Evolutionary conservation across 2,888 invertebrate species (phyloP).

Genomic region (Drosophila koepferae): DNA sequence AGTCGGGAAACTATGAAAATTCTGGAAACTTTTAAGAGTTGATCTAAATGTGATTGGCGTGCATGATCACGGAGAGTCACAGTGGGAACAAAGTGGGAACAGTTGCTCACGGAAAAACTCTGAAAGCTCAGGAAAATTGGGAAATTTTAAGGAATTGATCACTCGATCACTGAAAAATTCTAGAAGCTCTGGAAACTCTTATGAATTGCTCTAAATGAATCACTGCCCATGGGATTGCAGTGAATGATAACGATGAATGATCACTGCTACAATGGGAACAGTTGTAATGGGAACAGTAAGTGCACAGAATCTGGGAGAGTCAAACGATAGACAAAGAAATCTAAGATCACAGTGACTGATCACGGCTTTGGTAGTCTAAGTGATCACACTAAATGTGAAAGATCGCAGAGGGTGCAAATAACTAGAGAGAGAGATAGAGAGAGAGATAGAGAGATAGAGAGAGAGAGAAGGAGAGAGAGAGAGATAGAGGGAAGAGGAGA

Average conservation of each 20-base stretch:
- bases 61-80: not conserved
- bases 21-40: not conserved
- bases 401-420: too few species aligned
- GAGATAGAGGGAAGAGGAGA: too few species aligned
- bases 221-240: too few species aligned
- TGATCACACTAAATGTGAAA: too few species aligned
- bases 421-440: too few species aligned
- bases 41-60: not conserved
- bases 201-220: not conserved
- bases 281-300: not conserved
- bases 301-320: not conserved
- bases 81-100: not conserved
- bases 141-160: not conserved
- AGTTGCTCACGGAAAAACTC: not conserved
- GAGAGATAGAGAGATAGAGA: too few species aligned
- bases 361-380: not conserved
- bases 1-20: not conserved
- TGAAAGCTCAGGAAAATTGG: too few species aligned
- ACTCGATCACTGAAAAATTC: too few species aligned
- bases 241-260: not conserved
- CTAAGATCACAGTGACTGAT: not conserved
- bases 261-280: not conserved
- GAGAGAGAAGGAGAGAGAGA: too few species aligned
- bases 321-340: too few species aligned
- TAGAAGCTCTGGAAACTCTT: too few species aligned